phyloP scores from a whole-genome alignment of 1,140 invertebrate genomes.

The Pogonomyrmex barbatus region DNA sequence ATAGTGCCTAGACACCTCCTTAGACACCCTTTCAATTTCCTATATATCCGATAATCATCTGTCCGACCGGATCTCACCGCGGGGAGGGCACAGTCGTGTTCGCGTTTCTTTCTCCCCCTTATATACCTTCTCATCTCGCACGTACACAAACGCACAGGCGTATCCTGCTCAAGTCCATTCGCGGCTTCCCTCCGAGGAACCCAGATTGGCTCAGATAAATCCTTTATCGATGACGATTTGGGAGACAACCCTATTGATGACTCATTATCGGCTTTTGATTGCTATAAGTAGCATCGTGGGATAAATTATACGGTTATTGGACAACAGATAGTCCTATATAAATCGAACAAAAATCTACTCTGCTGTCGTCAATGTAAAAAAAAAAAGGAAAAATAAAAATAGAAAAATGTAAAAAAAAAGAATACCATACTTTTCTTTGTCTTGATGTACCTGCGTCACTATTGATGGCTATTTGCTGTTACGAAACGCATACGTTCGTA shows the following conservation, averaged over 20 bases:
- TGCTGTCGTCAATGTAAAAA: background rate
- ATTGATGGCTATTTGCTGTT: background rate
- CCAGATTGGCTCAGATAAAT: slow-evolving; percentile 39
- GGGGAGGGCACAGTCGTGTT: slow-evolving; percentile 48
- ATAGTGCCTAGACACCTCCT: slow-evolving; percentile 81
- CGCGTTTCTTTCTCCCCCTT: slow-evolving; percentile 41
- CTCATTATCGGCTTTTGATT: slow-evolving; percentile 15
- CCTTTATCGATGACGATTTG: slow-evolving; percentile 10
- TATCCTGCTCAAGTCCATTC: background rate
- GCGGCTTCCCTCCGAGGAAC: background rate
- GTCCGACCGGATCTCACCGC: slow-evolving; percentile 68
- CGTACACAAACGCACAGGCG: background rate
- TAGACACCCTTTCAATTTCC: slow-evolving; percentile 85
- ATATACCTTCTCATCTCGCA: background rate
- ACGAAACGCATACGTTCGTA: background rate
- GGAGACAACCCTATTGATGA: slow-evolving; percentile 12
- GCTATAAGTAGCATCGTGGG: background rate
- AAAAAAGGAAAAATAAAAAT: background rate
- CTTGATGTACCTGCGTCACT: background rate
- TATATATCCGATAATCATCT: slow-evolving; percentile 84
- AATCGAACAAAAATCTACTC: background rate
- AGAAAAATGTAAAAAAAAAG: background rate
- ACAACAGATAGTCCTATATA: background rate
- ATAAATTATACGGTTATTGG: slow-evolving; percentile 1
- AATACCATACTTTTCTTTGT: background rate